These are phyloP conservation scores for Acanthurus lineatus DNA, from an alignment of 2,797 vertebrate genomes.

Conservation along the genomic window DNA sequence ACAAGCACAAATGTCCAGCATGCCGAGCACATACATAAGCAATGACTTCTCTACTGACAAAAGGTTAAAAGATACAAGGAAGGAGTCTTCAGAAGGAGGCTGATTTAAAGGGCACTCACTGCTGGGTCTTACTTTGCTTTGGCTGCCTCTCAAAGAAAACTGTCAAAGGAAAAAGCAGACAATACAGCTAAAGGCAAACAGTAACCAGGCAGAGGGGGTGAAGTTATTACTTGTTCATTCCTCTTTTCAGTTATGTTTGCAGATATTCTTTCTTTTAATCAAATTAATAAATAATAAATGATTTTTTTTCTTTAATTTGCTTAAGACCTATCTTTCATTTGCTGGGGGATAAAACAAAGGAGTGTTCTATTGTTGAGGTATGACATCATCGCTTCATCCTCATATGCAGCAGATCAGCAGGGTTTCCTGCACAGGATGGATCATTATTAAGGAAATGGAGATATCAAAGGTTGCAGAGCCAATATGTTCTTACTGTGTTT, in stretches of 20 bases:
- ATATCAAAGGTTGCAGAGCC: slow-evolving; percentile 23
- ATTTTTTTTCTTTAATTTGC: neutral
- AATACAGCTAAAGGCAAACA: slow-evolving; percentile 41
- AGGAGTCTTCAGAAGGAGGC: slow-evolving; percentile 38
- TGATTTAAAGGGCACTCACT: slow-evolving; percentile 46
- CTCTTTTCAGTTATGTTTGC: slow-evolving; percentile 29
- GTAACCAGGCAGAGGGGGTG: slow-evolving; percentile 16
- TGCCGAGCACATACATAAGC: slow-evolving; percentile 41
- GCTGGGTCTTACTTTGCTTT: slow-evolving; percentile 26
- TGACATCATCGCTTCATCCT: slow-evolving; percentile 11
- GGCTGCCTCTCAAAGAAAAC: slow-evolving; percentile 45
- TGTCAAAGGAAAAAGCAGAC: slow-evolving; percentile 43
- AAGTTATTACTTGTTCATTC: slow-evolving; percentile 39
- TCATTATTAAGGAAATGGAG: slow-evolving; percentile 44
- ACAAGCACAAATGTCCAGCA: neutral
- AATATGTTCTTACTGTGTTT: slow-evolving; percentile 7
- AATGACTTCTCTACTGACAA: slow-evolving; percentile 29
- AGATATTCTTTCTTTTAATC: slow-evolving; percentile 9
- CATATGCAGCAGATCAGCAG: slow-evolving; percentile 34
- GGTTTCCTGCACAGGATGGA: slow-evolving; percentile 19
- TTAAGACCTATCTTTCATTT: slow-evolving; percentile 11
- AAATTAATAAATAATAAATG: slow-evolving; percentile 8
- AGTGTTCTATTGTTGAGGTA: neutral
- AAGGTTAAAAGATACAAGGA: slow-evolving; percentile 58
- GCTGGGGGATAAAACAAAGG: neutral